phyloP scores from a whole-genome alignment of 92 coral and sea anemone species.

The Phymanthus crucifer region DNA sequence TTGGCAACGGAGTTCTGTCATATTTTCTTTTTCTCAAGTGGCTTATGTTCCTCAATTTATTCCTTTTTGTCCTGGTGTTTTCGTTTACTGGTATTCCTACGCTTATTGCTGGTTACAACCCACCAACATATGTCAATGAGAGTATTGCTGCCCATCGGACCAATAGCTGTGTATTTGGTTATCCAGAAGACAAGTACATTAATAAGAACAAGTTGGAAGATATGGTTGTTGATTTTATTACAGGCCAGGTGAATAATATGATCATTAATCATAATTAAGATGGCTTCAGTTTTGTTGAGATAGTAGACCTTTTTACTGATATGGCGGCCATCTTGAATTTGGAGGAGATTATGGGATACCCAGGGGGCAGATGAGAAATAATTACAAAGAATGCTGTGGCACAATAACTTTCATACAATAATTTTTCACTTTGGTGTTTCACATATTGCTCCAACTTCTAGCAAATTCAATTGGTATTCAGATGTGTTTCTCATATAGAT shows the following conservation, averaged over 20 bases:
- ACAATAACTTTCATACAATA: too few species aligned
- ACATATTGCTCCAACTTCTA: too few species aligned
- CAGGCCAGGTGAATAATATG: conserved; percentile 77
- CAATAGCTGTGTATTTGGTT: conserved; percentile 45
- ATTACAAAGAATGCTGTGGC: too few species aligned
- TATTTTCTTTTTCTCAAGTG: conserved; percentile 95
- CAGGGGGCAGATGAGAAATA: too few species aligned
- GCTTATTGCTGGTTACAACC: conserved; percentile 36
- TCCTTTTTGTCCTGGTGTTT: conserved; percentile 79
- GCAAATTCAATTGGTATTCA: too few species aligned
- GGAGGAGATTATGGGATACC: too few species aligned
- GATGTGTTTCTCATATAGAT: too few species aligned
- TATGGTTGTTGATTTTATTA: conserved; percentile 72
- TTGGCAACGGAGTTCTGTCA: conserved; percentile 98
- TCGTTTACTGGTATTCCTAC: conserved; percentile 82
- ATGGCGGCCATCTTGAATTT: too few species aligned
- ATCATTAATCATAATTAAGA: neutral
- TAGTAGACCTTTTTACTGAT: too few species aligned
- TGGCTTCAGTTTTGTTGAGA: neutral
- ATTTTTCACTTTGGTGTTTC: too few species aligned
- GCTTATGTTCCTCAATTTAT: conserved; percentile 86
- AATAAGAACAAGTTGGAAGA: conserved; percentile 22
- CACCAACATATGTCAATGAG: neutral
- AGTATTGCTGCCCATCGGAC: conserved; percentile 15
- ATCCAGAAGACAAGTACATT: conserved; percentile 37